Percentiles rank a stretch among this genome's conserved stretches.
These are phyloP conservation scores for Protobothrops mucrosquamatus DNA, from an alignment of 2,113 vertebrate species.

Conservation along the genomic window DNA sequence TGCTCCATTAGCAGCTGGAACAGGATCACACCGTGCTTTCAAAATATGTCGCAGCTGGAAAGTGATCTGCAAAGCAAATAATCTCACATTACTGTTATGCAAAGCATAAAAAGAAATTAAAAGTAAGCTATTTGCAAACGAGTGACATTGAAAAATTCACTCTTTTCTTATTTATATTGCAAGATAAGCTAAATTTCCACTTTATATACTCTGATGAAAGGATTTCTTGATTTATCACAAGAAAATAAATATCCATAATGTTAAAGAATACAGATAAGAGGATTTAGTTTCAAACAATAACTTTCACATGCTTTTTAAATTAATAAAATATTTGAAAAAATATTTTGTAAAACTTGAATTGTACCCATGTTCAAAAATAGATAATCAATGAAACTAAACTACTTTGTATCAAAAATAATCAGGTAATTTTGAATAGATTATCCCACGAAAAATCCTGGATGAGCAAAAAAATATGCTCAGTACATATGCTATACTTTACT, in stretches of 20 bases:
- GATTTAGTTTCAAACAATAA: background rate
- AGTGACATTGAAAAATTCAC: background rate
- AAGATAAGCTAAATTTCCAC: background rate
- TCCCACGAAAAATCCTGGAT: background rate
- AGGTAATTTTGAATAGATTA: background rate
- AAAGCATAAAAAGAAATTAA: background rate
- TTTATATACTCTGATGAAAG: background rate
- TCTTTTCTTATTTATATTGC: background rate
- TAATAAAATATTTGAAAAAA: background rate
- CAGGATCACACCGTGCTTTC: conserved; percentile 90
- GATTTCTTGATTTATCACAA: background rate
- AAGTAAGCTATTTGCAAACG: background rate
- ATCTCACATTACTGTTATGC: conserved; percentile 30
- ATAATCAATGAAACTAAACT: background rate
- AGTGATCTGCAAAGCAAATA: conserved; percentile 79
- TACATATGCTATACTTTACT: background rate
- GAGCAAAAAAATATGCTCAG: background rate
- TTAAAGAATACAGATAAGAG: background rate
- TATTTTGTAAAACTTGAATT: background rate
- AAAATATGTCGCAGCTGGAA: conserved; percentile 92
- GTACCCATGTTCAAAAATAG: background rate
- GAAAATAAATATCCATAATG: background rate
- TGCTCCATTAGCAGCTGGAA: conserved; percentile 90
- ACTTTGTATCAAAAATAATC: background rate
- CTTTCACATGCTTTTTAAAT: background rate